Base-by-base conservation (phyloP, 2,888 invertebrate genomes). In the Epinotia nisella region DNA sequence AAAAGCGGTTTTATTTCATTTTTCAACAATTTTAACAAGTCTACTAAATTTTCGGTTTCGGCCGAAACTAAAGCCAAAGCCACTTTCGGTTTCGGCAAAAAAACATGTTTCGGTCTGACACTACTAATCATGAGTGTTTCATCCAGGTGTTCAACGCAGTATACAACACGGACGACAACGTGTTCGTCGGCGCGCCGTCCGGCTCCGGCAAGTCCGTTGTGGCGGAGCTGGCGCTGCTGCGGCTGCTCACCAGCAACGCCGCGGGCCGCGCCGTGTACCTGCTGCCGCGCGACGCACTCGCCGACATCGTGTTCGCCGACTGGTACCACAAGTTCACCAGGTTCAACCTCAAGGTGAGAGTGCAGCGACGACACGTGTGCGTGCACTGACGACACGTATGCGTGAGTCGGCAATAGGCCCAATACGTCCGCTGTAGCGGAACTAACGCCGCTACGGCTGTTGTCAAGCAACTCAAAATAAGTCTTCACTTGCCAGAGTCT, bases 91-190 rank as follows among this genome's bases (percentile, higher is more conserved):
- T n/a, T n/a, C n/a, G n/a, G n/a, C n/a, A n/a, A n/a, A n/a, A n/a
- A n/a, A n/a, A n/a, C n/a, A n/a, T n/a, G n/a, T n/a, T n/a, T n/a
- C n/a, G n/a, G n/a, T n/a, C n/a, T n/a, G n/a, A n/a, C n/a, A n/a
- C n/a, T n/a, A n/a, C n/a, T n/a, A n/a, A 41, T 13, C 4, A 13
- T 9, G 9, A 41, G 9, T 49, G 29, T 24, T n/a, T 15, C 2
- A 5, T n/a, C 21, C 95, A 97, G 94, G 99, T 99, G 7, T 99
- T 99, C 93, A 99, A 99, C 88, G 98, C 99, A 0, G 97, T 99
- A 0, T 99, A 99, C 94, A 99, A 99, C 87, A 98, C 98, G 1
- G 99, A 99, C 86, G 99, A 99, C 86, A 99, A 99, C 89, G 98
- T 99, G 10, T 98, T 99, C 87, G 96, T 99, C 75, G 98, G 98